Percentiles rank a stretch among this genome's conserved stretches.
phyloP scores from a whole-genome alignment of 1,140 invertebrate species.

The Temnothorax nylanderi region DNA sequence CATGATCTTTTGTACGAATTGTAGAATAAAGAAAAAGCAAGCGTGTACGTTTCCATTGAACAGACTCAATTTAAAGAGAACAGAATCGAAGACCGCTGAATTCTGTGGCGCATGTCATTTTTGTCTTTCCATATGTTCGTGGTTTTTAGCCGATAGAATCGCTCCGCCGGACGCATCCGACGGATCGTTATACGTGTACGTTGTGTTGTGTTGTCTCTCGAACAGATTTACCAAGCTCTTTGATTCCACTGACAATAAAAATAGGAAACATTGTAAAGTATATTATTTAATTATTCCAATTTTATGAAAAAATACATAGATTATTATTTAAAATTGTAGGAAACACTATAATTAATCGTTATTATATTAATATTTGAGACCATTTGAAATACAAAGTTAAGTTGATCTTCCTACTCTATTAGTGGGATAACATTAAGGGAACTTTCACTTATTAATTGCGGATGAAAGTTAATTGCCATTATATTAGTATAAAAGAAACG shows the following conservation, averaged over 20 bases:
- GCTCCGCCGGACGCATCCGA: conserved; percentile 29
- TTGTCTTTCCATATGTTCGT: conserved; percentile 15
- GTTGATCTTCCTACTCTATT: background rate
- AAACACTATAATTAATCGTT: background rate
- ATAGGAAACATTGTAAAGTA: background rate
- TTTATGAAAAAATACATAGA: background rate
- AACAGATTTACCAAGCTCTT: background rate
- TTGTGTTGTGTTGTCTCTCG: background rate
- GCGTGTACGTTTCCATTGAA: conserved; percentile 1
- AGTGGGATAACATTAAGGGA: background rate
- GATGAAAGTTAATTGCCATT: conserved; percentile 11
- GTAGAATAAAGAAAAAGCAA: background rate
- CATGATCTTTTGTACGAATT: conserved; percentile 13
- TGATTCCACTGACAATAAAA: background rate
- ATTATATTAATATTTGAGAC: background rate
- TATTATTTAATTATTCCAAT: background rate
- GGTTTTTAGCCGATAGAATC: conserved; percentile 24
- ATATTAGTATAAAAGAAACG: background rate
- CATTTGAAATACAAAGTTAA: background rate
- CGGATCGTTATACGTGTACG: conserved; percentile 11
- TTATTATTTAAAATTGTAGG: background rate
- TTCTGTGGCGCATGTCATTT: background rate
- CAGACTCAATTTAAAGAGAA: conserved; percentile 7
- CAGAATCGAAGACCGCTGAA: background rate
- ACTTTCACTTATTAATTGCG: background rate